Percentiles rank a stretch among this genome's conserved stretches.
Conservation (phyloP, 2,888 invertebrate species). For the Drosophila mimetica region DNA sequence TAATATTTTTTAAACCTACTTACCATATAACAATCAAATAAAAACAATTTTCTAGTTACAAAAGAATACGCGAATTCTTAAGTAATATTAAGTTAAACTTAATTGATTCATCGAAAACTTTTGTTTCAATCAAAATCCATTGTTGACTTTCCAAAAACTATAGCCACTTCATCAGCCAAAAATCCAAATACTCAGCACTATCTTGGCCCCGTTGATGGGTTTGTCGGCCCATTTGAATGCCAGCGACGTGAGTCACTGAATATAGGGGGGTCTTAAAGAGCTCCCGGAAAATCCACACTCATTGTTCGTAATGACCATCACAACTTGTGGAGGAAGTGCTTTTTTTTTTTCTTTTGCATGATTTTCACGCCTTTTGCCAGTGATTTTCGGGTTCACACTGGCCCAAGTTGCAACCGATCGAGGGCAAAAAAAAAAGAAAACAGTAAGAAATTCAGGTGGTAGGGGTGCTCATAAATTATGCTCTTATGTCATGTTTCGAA, state of each 20-base stretch:
- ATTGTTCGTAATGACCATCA: constrained; percentile 44
- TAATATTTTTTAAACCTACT: too few relatives aligned
- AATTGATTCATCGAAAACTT: too few relatives aligned
- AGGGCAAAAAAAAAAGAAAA: constrained; percentile 6
- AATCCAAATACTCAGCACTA: constrained; percentile 18
- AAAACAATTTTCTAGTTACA: neutral
- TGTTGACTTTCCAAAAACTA: neutral
- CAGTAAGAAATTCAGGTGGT: neutral
- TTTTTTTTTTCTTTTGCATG: constrained; percentile 14
- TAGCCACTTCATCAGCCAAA: constrained; percentile 2
- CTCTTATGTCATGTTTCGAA: constrained; percentile 66
- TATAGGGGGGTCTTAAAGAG: constrained; percentile 26
- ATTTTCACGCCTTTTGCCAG: constrained; percentile 13
- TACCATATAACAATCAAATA: too few relatives aligned
- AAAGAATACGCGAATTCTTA: too few relatives aligned
- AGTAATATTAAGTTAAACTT: too few relatives aligned
- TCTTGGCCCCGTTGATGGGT: constrained; percentile 23
- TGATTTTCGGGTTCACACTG: constrained; percentile 9
- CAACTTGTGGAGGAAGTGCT: constrained; percentile 17
- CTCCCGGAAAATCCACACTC: constrained; percentile 45
- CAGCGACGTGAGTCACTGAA: constrained; percentile 67
- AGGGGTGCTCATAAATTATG: constrained; percentile 62
- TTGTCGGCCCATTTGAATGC: constrained; percentile 70
- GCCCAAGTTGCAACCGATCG: constrained; percentile 14
- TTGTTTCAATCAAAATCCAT: too few relatives aligned